Evolutionary conservation across 2,888 invertebrate genomes (phyloP), one percentile per base, ranked within the genome.

Genomic region (Apamea sordens): DNA sequence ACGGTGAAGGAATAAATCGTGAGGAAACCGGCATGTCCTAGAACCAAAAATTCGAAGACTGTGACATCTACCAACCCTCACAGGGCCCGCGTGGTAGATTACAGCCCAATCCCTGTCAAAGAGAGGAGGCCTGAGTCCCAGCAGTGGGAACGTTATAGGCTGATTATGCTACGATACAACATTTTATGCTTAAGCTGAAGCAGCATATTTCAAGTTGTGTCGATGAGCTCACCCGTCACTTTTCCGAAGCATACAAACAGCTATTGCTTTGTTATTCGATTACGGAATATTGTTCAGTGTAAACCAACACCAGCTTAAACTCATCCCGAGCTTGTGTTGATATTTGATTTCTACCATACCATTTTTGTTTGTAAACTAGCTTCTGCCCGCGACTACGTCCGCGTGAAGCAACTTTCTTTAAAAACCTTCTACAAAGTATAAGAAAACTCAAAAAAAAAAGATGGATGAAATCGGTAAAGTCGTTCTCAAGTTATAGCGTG

Each of bases 301-400:
- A n/a, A 65, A 53, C 13, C 24, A 50, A 71, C 21, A 36, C 28
- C n/a, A 44, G 50, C 50, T 73, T 44, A 53, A 50, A 59, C 41
- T 10, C 0, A 15, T 41, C 3, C 24, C 13, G 21, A 44, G 53
- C 36, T 56, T 76, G 28, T n/a, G n/a, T 56, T 56, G 13, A 32
- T 24, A 32, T 47, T 53, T 53, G 13, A 70, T 53, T 15, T 50
- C 69, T 53, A 53, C 5, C 32, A 24, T 63, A 65, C 21, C 41
- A 63, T 56, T 67, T 72, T 65, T 69, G 72, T 81, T 59, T 73
- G n/a, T 32, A 74, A 36, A 36, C 41, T 41, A 41, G 41, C 41
- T 41, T 41, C 41, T 41, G 41, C 41, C 41, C 41, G 41, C 41
- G 7, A 41, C 7, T 7, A 0, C 41, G 6, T 7, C 41, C 41